Evolutionary conservation across 2,797 vertebrate species (phyloP).

Genomic region (Dromococcyx pavoninus): DNA sequence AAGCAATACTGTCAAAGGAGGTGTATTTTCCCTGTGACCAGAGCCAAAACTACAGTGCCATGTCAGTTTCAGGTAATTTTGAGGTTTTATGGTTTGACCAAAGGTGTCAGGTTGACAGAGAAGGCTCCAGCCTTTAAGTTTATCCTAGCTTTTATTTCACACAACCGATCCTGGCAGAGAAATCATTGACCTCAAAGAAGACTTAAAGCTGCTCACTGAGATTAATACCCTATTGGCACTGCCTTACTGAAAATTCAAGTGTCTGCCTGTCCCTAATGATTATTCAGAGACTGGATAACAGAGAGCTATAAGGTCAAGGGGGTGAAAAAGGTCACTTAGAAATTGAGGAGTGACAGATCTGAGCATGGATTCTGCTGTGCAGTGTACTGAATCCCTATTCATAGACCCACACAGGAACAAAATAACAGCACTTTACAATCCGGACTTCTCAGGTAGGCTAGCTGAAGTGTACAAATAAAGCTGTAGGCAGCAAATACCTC

Average conservation of each 20-base stretch:
- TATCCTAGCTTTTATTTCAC: background rate
- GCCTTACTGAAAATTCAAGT: background rate
- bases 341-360: background rate
- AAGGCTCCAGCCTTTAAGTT: background rate
- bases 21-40: background rate
- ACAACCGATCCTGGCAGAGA: background rate
- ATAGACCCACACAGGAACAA: accelerated
- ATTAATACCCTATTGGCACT: background rate
- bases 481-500: background rate
- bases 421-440: background rate
- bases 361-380: background rate
- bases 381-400: background rate
- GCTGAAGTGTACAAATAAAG: background rate
- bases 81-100: background rate
- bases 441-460: background rate
- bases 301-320: background rate
- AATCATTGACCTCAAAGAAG: background rate
- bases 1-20: background rate
- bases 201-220: background rate
- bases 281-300: background rate
- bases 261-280: background rate
- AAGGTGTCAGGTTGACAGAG: background rate
- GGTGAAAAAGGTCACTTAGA: accelerated
- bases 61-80: background rate
- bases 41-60: background rate